Evolutionary conservation across 2,888 invertebrate genomes (phyloP).

Genomic region (Lottia gigantea): DNA sequence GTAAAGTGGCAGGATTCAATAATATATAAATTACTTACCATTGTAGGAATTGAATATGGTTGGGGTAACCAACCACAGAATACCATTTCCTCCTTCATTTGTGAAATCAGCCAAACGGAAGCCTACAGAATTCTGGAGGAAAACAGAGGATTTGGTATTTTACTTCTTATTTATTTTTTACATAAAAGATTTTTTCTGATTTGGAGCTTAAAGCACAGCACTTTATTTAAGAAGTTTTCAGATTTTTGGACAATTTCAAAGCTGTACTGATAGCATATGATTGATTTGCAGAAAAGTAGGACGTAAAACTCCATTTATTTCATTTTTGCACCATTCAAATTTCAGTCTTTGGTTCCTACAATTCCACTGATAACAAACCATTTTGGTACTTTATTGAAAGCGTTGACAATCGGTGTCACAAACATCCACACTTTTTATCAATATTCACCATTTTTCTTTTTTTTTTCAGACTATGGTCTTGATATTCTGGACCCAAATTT

Average conservation of each 20-base stretch:
- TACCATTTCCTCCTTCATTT: conserved; percentile 35
- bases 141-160: conserved; percentile 48
- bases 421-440: too few species aligned
- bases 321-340: too few species aligned
- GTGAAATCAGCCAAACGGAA: conserved; percentile 48
- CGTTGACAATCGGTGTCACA: too few species aligned
- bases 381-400: too few species aligned
- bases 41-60: conserved; percentile 30
- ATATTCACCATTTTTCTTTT: background rate
- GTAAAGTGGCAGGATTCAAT: too few species aligned
- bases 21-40: conserved; percentile 7
- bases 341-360: too few species aligned
- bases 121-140: conserved; percentile 46
- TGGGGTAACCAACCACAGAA: conserved; percentile 22
- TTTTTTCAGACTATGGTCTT: conserved; percentile 40
- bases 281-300: too few species aligned
- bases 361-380: too few species aligned
- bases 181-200: background rate
- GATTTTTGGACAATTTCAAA: too few species aligned
- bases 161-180: background rate
- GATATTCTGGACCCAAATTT: conserved; percentile 25
- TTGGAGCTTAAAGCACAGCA: background rate
- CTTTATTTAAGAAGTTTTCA: background rate
- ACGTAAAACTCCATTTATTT: too few species aligned
- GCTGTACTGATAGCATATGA: too few species aligned